Evolutionary conservation across 1,140 invertebrate species (phyloP).

Genomic region (Papilio aristodemus): DNA sequence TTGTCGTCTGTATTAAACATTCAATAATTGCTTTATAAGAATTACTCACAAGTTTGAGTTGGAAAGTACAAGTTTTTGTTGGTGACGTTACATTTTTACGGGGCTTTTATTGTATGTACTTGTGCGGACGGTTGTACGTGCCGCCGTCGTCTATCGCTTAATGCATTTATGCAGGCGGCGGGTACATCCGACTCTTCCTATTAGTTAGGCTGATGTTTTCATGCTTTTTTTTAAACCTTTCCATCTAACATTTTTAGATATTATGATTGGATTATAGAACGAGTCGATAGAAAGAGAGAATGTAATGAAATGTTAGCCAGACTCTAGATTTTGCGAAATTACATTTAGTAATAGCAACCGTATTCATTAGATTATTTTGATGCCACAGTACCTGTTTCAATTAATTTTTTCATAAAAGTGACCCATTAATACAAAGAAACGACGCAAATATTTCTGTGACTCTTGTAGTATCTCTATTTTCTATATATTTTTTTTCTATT

Average conservation of each 20-base stretch:
- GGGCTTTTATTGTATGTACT: slow-evolving; percentile 58
- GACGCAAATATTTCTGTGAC: no score
- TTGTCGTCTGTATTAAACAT: background rate
- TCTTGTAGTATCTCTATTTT: no score
- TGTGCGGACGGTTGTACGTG: slow-evolving; percentile 56
- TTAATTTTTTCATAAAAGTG: background rate
- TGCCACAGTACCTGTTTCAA: background rate
- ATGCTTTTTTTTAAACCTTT: slow-evolving; percentile 28
- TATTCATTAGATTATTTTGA: background rate
- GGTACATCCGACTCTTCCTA: slow-evolving; percentile 57
- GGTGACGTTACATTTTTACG: slow-evolving; percentile 48
- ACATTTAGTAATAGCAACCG: slow-evolving; percentile 7
- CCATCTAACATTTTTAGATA: slow-evolving; percentile 28
- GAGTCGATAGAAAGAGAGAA: slow-evolving; percentile 18
- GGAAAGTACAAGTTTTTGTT: slow-evolving; percentile 32
- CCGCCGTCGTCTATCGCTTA: slow-evolving; percentile 56
- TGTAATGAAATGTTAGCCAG: background rate
- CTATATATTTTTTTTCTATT: no score
- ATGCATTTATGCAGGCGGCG: slow-evolving; percentile 63
- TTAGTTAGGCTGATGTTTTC: slow-evolving; percentile 39
- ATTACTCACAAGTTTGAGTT: background rate
- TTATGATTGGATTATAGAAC: slow-evolving; percentile 28
- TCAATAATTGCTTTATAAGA: background rate
- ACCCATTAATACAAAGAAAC: background rate
- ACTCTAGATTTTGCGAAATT: background rate